Base-by-base conservation (phyloP, 2,888 invertebrate genomes). In the Eupeodes luniger region DNA sequence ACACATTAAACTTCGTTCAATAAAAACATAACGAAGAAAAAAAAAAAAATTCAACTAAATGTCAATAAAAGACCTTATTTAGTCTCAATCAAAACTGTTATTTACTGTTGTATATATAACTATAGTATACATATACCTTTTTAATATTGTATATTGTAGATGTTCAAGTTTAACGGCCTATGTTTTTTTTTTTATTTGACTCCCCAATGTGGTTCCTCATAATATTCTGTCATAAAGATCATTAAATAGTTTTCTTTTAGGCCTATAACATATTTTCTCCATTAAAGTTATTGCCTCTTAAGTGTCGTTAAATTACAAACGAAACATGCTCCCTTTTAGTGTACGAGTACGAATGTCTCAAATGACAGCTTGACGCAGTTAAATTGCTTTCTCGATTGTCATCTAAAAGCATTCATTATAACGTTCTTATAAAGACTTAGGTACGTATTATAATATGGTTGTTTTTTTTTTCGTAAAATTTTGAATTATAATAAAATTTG, bases 251-350 rank as follows among this genome's bases (percentile, higher is more conserved):
- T 84, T 40, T 69, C 74, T 74, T 14, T 74, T 67, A 27, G 77
- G 76, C 77, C 76, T 81, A 81, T 77, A 80, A 72, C 72, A 77
- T 83, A 83, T 83, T 74, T 83, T 78, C 70, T 67, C 57, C 77
- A 77, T 77, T 67, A 81, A 83, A 87, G 80, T 87, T 83, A 87
- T 77, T 80, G 77, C 80, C 80, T 76, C 80, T 80, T 87, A 80
- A 83, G 72, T 76, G 76, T 72, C 80, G 77, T 81, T 83, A 87
- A 81, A 83, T 77, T 40, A 80, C 51, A 83, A 72, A 87, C 51
- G 83, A 69, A 81, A 83, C 77, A 79, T 72, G 80, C 80, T 74
- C 40, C 81, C 61, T 62, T 69, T 76, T 53, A 62, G 74, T 85
- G 27, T 27, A 27, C 27, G 27, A 27, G 27, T 27, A 27, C 27